phyloP scores from a whole-genome alignment of 2,113 vertebrate genomes.

The Proteles cristata region DNA sequence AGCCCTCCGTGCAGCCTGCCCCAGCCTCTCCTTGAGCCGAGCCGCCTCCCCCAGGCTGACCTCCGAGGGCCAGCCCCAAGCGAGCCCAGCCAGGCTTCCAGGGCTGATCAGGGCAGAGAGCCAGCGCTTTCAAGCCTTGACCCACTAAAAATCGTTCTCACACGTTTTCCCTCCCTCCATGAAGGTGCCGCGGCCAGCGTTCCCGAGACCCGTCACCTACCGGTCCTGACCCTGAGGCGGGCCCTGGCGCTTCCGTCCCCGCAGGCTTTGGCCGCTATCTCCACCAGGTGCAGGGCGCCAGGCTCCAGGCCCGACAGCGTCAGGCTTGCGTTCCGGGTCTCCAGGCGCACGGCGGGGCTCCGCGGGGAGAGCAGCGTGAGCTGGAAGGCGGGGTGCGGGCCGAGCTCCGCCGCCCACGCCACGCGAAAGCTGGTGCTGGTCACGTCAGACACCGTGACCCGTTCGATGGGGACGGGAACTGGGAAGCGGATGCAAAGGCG shows the following conservation, averaged over 20 bases:
- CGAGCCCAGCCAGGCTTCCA: rapidly evolving
- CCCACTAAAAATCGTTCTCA: rapidly evolving
- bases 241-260: slow-evolving; percentile 62
- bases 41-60: neutral
- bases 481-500: neutral
- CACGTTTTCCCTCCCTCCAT: neutral
- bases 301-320: slow-evolving; percentile 78
- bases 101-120: rapidly evolving
- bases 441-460: slow-evolving; percentile 46
- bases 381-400: slow-evolving; percentile 29
- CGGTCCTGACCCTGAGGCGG: slow-evolving; percentile 79
- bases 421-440: slow-evolving; percentile 43
- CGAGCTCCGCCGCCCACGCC: rapidly evolving
- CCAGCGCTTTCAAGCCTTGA: neutral
- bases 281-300: slow-evolving; percentile 80
- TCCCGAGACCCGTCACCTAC: slow-evolving; percentile 71
- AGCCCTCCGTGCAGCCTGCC: rapidly evolving
- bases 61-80: rapidly evolving
- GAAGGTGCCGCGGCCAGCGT: rapidly evolving
- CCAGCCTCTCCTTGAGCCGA: neutral
- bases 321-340: slow-evolving; percentile 41
- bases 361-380: slow-evolving; percentile 68
- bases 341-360: neutral
- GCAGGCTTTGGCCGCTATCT: slow-evolving; percentile 74
- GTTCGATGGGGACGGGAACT: neutral